Evolutionary conservation across 1,140 invertebrate species (phyloP).

Genomic region (Aplysia californica): DNA sequence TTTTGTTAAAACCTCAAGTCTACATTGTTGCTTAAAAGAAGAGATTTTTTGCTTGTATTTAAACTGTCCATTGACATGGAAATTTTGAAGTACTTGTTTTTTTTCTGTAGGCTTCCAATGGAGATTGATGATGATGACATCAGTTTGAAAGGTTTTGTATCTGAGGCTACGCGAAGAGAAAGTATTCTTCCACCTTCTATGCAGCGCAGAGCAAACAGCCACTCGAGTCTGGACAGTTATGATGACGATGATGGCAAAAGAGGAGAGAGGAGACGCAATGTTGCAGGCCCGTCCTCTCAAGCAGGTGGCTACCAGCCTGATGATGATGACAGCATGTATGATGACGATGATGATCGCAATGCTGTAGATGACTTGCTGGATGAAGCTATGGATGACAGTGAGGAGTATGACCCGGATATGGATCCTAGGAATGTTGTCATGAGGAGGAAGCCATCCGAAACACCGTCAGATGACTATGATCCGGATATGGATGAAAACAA

Average conservation of each 20-base stretch:
- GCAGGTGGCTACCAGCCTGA: slow-evolving; percentile 26
- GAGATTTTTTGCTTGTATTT: not conserved
- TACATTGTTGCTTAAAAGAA: not conserved
- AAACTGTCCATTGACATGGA: no score
- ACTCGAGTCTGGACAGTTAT: slow-evolving; percentile 42
- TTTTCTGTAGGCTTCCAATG: no score
- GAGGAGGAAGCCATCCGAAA: not conserved
- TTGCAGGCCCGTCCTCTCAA: not conserved
- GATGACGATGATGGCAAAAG: slow-evolving; percentile 17
- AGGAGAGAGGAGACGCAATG: slow-evolving; percentile 12
- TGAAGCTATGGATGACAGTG: slow-evolving; percentile 56
- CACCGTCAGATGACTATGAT: slow-evolving; percentile 12
- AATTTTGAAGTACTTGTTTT: no score
- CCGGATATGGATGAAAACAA: slow-evolving; percentile 25
- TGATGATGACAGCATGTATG: slow-evolving; percentile 25
- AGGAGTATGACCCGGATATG: slow-evolving; percentile 26
- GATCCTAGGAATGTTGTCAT: slow-evolving; percentile 25
- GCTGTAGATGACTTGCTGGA: slow-evolving; percentile 64
- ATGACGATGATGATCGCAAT: slow-evolving; percentile 43
- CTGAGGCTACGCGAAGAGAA: slow-evolving; percentile 51
- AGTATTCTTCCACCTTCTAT: slow-evolving; percentile 42
- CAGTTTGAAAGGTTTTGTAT: slow-evolving; percentile 60
- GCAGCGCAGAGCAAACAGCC: not conserved
- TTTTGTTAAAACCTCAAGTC: no score
- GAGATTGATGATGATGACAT: slow-evolving; percentile 54